Evolutionary conservation across 2,888 invertebrate genomes (phyloP).

Genomic region (Ophion costatus): DNA sequence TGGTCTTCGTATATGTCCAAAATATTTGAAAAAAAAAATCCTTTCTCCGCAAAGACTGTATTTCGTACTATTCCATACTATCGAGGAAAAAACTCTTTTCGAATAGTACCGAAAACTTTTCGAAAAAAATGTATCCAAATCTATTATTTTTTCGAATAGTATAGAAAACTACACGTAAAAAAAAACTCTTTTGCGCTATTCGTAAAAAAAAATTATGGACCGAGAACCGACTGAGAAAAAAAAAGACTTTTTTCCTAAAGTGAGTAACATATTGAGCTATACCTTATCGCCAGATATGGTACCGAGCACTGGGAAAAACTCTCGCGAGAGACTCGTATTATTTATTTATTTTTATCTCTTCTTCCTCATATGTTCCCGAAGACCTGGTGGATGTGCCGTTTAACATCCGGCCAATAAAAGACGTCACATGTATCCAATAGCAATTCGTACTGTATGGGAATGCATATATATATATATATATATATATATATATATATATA

Average conservation of each 20-base stretch:
- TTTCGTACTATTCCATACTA: too few species aligned
- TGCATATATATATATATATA: background rate
- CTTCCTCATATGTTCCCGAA: background rate
- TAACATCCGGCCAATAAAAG: slow-evolving; percentile 57
- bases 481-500: too few species aligned
- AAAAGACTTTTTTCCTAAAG: background rate
- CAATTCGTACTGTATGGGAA: slow-evolving; percentile 14
- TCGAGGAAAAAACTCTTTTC: too few species aligned
- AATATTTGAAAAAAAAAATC: background rate
- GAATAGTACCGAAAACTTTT: too few species aligned
- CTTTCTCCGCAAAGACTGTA: too few species aligned
- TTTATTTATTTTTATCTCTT: background rate
- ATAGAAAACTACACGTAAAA: too few species aligned
- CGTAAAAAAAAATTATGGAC: too few species aligned
- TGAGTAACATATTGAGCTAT: background rate
- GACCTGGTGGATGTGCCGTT: slow-evolving; percentile 55
- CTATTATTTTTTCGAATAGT: too few species aligned
- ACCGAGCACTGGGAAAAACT: background rate
- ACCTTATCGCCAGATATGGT: background rate
- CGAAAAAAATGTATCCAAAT: too few species aligned
- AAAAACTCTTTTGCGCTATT: too few species aligned
- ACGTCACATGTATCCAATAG: slow-evolving; percentile 21
- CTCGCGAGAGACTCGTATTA: background rate
- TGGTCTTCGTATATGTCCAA: background rate
- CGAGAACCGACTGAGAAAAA: background rate